Evolutionary conservation across 2,113 vertebrate genomes (phyloP).

Genomic region (Silurus asotus): DNA sequence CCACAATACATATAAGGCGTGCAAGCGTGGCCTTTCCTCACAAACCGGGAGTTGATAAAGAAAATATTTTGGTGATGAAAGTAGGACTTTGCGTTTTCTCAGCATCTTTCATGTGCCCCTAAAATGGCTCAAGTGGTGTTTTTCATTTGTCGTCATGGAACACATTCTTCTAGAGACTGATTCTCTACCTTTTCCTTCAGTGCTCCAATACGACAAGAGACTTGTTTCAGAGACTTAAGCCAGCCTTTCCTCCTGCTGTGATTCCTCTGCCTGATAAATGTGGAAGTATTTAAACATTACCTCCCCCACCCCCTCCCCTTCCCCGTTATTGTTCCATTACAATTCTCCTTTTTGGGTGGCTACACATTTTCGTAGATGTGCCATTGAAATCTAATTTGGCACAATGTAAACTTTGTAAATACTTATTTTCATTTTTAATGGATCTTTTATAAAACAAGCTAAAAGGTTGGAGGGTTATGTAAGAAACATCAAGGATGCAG

Average conservation of each 20-base stretch:
- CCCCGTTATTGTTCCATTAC: slow-evolving; percentile 21
- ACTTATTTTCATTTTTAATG: slow-evolving; percentile 76
- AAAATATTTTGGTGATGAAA: slow-evolving; percentile 11
- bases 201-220: slow-evolving; percentile 73
- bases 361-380: slow-evolving; percentile 57
- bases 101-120: slow-evolving; percentile 54
- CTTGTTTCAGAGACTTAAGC: slow-evolving; percentile 51
- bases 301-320: background rate
- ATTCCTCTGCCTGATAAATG: slow-evolving; percentile 57
- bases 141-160: slow-evolving; percentile 54
- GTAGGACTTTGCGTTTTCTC: slow-evolving; percentile 19
- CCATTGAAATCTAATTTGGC: slow-evolving; percentile 57
- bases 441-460: slow-evolving; percentile 78
- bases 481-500: slow-evolving; percentile 46
- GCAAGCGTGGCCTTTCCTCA: slow-evolving; percentile 12
- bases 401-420: slow-evolving; percentile 74
- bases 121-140: slow-evolving; percentile 52
- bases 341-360: slow-evolving; percentile 66
- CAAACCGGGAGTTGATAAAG: slow-evolving; percentile 27
- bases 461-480: slow-evolving; percentile 63
- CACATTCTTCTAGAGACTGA: slow-evolving; percentile 76
- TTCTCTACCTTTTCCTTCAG: slow-evolving; percentile 70
- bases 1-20: slow-evolving; percentile 18
- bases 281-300: slow-evolving; percentile 24
- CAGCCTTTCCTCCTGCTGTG: slow-evolving; percentile 60